A percentile compares a stretch with the other conserved stretches of the same genome.
Conservation (phyloP, 2,888 invertebrate genomes). For the Bellardia pandia region DNA sequence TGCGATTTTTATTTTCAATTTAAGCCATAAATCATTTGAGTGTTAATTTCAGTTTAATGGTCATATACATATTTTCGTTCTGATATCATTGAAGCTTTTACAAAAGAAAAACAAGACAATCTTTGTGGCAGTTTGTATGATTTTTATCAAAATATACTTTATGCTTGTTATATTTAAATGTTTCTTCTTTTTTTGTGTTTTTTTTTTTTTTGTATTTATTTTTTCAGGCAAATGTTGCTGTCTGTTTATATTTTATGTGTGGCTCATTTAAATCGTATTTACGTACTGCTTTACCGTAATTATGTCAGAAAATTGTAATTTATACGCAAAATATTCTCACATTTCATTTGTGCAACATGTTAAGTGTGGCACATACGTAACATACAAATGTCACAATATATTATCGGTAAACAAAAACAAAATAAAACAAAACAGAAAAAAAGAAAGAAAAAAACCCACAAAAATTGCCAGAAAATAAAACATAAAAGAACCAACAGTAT, state of each 20-base stretch:
- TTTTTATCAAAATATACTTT: constrained; percentile 71
- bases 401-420: constrained; percentile 62
- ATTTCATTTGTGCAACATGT: constrained; percentile 72
- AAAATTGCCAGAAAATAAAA: not conserved
- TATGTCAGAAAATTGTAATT: constrained; percentile 77
- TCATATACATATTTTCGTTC: constrained; percentile 55
- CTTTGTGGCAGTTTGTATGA: constrained; percentile 69
- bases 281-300: constrained; percentile 75
- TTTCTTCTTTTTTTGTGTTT: constrained; percentile 30
- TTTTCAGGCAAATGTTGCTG: constrained; percentile 28
- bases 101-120: constrained; percentile 56
- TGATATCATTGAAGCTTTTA: constrained; percentile 38
- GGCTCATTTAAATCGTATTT: constrained; percentile 74
- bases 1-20: constrained; percentile 36
- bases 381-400: constrained; percentile 76
- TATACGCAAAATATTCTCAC: constrained; percentile 75
- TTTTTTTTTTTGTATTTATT: constrained; percentile 3
- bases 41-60: constrained; percentile 66
- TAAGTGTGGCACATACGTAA: constrained; percentile 68
- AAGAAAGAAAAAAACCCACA: constrained; percentile 18
- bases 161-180: constrained; percentile 66
- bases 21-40: constrained; percentile 60
- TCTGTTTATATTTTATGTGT: constrained; percentile 66
- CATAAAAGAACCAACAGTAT: constrained; percentile 33
- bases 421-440: constrained; percentile 5